Conservation (phyloP, 2,888 invertebrate species). For the Tipula confusa region DNA sequence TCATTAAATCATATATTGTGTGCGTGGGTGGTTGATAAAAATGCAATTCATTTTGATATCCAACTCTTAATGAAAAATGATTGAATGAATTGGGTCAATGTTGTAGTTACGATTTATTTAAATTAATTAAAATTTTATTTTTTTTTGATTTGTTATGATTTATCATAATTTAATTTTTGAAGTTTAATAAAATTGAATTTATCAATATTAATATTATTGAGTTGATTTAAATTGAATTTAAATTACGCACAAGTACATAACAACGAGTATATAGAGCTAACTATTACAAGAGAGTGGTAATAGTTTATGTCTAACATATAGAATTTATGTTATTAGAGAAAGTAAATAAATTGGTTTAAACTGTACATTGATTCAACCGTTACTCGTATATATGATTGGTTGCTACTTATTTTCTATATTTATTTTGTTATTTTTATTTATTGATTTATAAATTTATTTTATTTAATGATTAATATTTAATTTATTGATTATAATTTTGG, state of each 20-base stretch:
- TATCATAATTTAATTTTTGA: no score
- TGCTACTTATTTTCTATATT: no score
- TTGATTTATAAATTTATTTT: no score
- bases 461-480: no score
- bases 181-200: not conserved
- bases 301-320: no score
- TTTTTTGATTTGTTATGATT: not conserved
- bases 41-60: not conserved
- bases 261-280: not conserved
- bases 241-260: not conserved
- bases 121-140: not conserved
- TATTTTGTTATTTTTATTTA: no score
- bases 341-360: no score
- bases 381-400: no score
- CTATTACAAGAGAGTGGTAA: not conserved
- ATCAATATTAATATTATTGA: not conserved
- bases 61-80: not conserved
- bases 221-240: not conserved
- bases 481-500: no score
- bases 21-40: slow-evolving; percentile 8
- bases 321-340: no score
- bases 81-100: not conserved
- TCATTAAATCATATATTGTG: not conserved
- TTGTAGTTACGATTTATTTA: not conserved
- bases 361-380: no score